Evolutionary conservation across 1,140 invertebrate species (phyloP).

Genomic region (Araneus ventricosus): DNA sequence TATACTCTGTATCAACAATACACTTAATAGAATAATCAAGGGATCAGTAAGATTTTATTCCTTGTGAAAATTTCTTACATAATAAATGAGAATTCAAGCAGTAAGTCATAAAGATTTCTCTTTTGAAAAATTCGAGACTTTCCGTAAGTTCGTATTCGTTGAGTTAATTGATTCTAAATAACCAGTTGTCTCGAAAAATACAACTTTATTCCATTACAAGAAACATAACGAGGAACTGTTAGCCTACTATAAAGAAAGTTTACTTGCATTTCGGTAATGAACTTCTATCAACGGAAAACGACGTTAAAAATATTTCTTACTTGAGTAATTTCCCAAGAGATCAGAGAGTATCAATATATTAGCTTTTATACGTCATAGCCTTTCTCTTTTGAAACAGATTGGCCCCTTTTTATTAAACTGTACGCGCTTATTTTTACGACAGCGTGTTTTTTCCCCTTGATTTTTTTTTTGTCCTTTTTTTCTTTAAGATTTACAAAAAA

Average conservation of each 20-base stretch:
- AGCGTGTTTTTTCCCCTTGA: too few relatives aligned
- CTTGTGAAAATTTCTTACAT: too few relatives aligned
- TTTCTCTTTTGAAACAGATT: not conserved
- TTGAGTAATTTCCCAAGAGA: conserved; percentile 68
- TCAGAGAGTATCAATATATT: conserved; percentile 54
- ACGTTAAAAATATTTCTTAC: conserved; percentile 72
- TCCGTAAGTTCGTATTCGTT: not conserved
- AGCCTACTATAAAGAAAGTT: conserved; percentile 24
- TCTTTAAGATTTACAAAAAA: conserved; percentile 3
- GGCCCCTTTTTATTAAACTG: conserved; percentile 51
- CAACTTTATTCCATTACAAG: conserved; percentile 49
- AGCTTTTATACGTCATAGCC: conserved; percentile 55
- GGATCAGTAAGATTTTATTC: too few relatives aligned
- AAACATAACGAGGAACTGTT: not conserved
- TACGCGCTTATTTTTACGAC: conserved; percentile 17
- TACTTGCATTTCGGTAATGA: conserved; percentile 52
- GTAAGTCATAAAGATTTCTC: too few relatives aligned
- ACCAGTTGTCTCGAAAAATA: not conserved
- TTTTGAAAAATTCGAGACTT: not conserved
- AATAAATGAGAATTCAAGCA: too few relatives aligned
- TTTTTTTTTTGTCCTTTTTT: not conserved
- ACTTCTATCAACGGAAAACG: conserved; percentile 60
- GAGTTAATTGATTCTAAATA: conserved; percentile 65
- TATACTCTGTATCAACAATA: too few relatives aligned
- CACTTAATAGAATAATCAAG: too few relatives aligned